Conservation (phyloP, 92 coral and sea anemone genomes). For the Actinernus sp. region DNA sequence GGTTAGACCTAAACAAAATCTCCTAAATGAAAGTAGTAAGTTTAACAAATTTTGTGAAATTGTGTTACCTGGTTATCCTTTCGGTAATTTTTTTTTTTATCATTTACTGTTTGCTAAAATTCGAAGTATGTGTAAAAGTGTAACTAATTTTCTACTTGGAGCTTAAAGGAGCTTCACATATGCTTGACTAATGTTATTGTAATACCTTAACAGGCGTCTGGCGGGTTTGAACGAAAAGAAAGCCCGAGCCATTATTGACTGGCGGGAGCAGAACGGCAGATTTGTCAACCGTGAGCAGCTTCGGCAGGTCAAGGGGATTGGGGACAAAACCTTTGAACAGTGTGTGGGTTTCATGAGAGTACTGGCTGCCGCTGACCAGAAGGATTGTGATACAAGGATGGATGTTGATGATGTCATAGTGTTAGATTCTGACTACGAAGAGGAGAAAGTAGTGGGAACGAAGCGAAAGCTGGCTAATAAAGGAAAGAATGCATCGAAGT, state of each 20-base stretch:
- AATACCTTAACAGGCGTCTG: slow-evolving; percentile 58
- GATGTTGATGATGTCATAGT: background rate
- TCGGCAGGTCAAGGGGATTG: slow-evolving; percentile 82
- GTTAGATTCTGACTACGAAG: slow-evolving; percentile 51
- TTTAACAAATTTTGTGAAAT: too few species aligned
- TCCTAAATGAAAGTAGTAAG: too few species aligned
- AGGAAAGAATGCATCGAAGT: slow-evolving; percentile 53
- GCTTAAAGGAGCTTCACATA: too few species aligned
- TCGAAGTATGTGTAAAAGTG: too few species aligned
- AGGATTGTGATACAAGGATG: slow-evolving; percentile 25
- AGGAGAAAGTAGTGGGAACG: slow-evolving; percentile 4
- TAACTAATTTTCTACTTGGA: too few species aligned
- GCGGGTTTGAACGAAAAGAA: slow-evolving; percentile 89
- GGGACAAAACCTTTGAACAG: slow-evolving; percentile 90
- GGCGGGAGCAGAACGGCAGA: slow-evolving; percentile 80
- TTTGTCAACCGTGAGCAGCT: slow-evolving; percentile 89
- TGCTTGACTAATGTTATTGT: too few species aligned
- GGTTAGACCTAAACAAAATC: too few species aligned
- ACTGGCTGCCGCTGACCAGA: slow-evolving; percentile 14
- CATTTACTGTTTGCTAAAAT: too few species aligned
- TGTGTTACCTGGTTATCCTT: too few species aligned
- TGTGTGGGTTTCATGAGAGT: slow-evolving; percentile 92
- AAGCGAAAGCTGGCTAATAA: slow-evolving; percentile 22
- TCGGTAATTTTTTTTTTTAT: too few species aligned
- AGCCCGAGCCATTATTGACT: slow-evolving; percentile 83